A percentile compares a stretch with the other conserved stretches of the same genome.
Conservation (phyloP, 2,888 invertebrate species). For the Ochropleura leucogaster region DNA sequence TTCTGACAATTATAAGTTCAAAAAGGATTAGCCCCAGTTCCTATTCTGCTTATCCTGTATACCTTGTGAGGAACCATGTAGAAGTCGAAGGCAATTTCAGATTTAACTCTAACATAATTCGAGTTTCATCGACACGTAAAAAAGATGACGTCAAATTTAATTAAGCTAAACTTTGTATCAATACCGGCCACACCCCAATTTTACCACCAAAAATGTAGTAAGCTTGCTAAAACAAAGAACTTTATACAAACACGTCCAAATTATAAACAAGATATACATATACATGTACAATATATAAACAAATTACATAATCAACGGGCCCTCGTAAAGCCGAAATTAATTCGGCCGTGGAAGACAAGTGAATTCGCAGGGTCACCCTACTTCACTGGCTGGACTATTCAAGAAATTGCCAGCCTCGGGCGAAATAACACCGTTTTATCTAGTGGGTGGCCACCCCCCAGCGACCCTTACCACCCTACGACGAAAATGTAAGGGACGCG, state of each 20-base stretch:
- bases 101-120: no score
- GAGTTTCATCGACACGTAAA: no score
- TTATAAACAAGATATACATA: constrained; percentile 37
- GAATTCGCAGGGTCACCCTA: constrained; percentile 65
- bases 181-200: not conserved
- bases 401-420: constrained; percentile 81
- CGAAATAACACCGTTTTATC: constrained; percentile 78
- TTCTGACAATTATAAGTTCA: not conserved
- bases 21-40: not conserved
- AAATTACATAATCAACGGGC: constrained; percentile 70
- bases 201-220: not conserved
- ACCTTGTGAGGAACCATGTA: no score
- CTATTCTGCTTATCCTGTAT: no score
- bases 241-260: constrained; percentile 30
- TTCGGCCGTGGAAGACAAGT: constrained; percentile 77
- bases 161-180: no score
- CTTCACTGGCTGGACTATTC: constrained; percentile 77
- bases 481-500: constrained; percentile 67
- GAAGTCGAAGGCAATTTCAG: no score
- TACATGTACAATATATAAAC: constrained; percentile 54
- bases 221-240: constrained; percentile 41
- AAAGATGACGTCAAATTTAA: no score
- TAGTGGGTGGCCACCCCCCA: constrained; percentile 72
- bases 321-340: constrained; percentile 77
- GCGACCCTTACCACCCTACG: constrained; percentile 69